These are phyloP conservation scores for Lomographa bimaculata DNA, from an alignment of 2,888 invertebrate genomes.

Conservation along the genomic window DNA sequence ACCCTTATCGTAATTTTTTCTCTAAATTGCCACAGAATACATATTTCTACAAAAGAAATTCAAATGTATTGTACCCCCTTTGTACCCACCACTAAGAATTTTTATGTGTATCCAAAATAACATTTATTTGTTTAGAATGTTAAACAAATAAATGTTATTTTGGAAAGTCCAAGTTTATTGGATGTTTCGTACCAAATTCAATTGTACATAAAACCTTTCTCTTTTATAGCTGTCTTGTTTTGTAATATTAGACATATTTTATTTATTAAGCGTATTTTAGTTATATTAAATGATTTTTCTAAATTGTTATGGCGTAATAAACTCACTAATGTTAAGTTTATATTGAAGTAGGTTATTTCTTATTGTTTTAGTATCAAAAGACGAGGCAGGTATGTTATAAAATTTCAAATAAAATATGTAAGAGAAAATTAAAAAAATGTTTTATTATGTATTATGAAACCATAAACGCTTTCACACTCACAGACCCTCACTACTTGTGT, in stretches of 20 bases:
- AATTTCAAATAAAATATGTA: slow-evolving; percentile 26
- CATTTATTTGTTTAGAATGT: no score
- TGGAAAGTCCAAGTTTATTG: slow-evolving; percentile 71
- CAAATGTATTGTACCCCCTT: no score
- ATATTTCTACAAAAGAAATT: no score
- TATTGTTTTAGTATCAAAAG: slow-evolving; percentile 19
- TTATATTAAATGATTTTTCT: slow-evolving; percentile 30
- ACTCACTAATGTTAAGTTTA: slow-evolving; percentile 51
- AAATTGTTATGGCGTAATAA: slow-evolving; percentile 44
- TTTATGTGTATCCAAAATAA: no score
- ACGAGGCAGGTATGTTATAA: slow-evolving; percentile 31
- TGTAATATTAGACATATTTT: slow-evolving; percentile 28
- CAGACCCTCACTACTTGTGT: no score
- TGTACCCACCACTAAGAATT: slow-evolving; percentile 9
- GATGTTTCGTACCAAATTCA: slow-evolving; percentile 71
- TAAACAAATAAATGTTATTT: slow-evolving; percentile 37
- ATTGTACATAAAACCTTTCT: slow-evolving; percentile 37
- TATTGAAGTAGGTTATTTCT: slow-evolving; percentile 22
- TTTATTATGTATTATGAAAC: no score
- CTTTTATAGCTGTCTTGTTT: slow-evolving; percentile 27
- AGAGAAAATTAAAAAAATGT: slow-evolving; percentile 21
- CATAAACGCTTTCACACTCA: no score
- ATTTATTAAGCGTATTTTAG: slow-evolving; percentile 38
- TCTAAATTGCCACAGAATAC: no score
- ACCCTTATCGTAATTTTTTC: no score